Conservation (phyloP, 2,113 vertebrate genomes). For the Pampusana beccarii region DNA sequence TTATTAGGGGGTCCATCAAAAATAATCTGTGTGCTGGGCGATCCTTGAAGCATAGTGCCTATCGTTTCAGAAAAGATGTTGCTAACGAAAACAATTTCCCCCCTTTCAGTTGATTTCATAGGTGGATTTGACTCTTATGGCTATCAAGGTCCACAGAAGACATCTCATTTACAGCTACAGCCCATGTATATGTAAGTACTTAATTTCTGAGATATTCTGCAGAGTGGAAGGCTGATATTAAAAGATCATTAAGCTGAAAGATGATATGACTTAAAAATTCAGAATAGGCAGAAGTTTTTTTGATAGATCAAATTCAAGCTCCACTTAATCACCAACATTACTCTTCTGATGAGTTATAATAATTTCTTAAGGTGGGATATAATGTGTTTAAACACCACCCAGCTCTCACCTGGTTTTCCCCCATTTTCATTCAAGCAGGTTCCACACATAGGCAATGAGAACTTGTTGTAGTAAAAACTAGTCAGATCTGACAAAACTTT, state of each 20-base stretch:
- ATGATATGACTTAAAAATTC: slow-evolving; percentile 21
- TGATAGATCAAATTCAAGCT: neutral
- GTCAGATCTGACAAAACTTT: neutral
- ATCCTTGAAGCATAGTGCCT: neutral
- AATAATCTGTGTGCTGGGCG: neutral
- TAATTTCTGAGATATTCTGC: neutral
- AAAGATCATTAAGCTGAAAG: slow-evolving; percentile 46
- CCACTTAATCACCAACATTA: neutral
- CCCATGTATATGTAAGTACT: slow-evolving; percentile 99
- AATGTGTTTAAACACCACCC: slow-evolving; percentile 1
- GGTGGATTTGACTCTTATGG: slow-evolving; percentile 98
- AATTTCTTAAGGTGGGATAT: slow-evolving; percentile 10
- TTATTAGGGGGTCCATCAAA: slow-evolving; percentile 17
- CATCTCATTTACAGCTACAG: slow-evolving; percentile 97
- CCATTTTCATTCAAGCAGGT: neutral
- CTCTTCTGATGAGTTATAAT: neutral
- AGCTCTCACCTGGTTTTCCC: neutral
- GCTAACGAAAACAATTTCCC: slow-evolving; percentile 63
- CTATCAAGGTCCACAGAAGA: slow-evolving; percentile 99
- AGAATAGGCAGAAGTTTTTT: slow-evolving; percentile 3
- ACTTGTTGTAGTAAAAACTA: neutral
- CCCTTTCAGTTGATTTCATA: slow-evolving; percentile 95
- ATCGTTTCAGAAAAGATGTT: slow-evolving; percentile 22
- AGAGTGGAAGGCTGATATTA: slow-evolving; percentile 36
- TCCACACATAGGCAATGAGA: neutral